phyloP scores from a whole-genome alignment of 1,140 invertebrate genomes.

The Gonioctena quinquepunctata region DNA sequence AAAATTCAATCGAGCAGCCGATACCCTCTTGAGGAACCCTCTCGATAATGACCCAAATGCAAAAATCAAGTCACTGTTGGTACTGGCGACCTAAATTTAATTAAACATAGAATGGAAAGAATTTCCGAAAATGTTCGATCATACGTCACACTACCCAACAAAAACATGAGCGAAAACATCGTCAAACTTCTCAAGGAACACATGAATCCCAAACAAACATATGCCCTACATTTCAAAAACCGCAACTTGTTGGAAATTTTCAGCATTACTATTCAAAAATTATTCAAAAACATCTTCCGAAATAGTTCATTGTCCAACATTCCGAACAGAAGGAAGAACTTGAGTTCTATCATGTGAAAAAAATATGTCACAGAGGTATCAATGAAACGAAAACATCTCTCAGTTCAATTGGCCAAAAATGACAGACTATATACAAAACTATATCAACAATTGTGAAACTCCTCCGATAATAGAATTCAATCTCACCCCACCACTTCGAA shows the following conservation, averaged over 20 bases:
- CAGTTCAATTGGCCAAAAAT: constrained; percentile 34
- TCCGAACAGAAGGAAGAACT: constrained; percentile 30
- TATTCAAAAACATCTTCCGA: constrained; percentile 32
- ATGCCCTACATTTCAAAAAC: constrained; percentile 24
- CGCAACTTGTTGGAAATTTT: not conserved
- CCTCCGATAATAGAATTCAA: constrained; percentile 25
- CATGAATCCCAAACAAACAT: constrained; percentile 24
- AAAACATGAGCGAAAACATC: constrained; percentile 3
- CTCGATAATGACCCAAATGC: constrained; percentile 13
- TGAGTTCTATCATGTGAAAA: constrained; percentile 30
- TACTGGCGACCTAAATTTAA: not conserved
- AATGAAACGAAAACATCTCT: constrained; percentile 25
- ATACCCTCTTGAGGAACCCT: constrained; percentile 36
- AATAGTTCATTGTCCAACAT: constrained; percentile 21
- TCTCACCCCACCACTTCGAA: constrained; percentile 5
- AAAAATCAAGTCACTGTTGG: constrained; percentile 29
- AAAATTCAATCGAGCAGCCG: constrained; percentile 18
- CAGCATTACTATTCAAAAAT: constrained; percentile 20
- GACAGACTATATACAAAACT: constrained; percentile 26
- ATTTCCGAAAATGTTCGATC: constrained; percentile 25
- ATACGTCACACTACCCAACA: constrained; percentile 11
- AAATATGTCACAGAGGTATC: constrained; percentile 35
- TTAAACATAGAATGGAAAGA: not conserved
- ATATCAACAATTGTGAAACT: constrained; percentile 11
- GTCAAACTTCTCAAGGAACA: constrained; percentile 28